Conservation (phyloP, 2,888 invertebrate species). For the Nebria brevicollis region DNA sequence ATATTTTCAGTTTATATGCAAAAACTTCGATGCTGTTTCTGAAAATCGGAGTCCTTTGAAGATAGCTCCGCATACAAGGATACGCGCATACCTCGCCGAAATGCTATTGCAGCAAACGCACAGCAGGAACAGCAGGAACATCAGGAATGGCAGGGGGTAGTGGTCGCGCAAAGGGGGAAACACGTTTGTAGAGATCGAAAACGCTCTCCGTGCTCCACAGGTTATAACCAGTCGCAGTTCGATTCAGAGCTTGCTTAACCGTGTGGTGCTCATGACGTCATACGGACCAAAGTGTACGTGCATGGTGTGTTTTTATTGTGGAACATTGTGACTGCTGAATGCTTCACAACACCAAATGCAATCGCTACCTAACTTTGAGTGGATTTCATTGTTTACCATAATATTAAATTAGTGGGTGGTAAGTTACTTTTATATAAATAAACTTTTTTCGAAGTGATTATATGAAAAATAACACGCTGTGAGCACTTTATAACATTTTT, state of each 20-base stretch:
- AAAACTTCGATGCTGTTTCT: background rate
- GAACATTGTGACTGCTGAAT: no score
- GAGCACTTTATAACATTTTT: background rate
- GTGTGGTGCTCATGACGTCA: background rate
- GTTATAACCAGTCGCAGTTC: conserved; percentile 5
- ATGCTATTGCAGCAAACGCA: no score
- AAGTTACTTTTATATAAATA: background rate
- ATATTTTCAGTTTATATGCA: no score
- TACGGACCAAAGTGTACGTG: background rate
- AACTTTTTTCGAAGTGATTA: background rate
- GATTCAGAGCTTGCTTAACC: background rate
- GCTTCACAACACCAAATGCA: no score
- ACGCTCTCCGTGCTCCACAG: conserved; percentile 10
- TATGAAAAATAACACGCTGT: background rate
- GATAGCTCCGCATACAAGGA: background rate
- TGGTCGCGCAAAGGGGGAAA: background rate
- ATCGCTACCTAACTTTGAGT: background rate
- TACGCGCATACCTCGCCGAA: background rate
- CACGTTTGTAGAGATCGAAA: conserved; percentile 2
- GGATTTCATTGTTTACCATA: background rate
- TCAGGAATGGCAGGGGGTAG: background rate
- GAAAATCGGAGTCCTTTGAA: background rate
- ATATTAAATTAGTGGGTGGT: background rate
- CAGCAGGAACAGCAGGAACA: background rate
- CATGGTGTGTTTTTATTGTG: background rate